phyloP scores from a whole-genome alignment of 1,140 invertebrate genomes.

The Drosophila subpulchrella region DNA sequence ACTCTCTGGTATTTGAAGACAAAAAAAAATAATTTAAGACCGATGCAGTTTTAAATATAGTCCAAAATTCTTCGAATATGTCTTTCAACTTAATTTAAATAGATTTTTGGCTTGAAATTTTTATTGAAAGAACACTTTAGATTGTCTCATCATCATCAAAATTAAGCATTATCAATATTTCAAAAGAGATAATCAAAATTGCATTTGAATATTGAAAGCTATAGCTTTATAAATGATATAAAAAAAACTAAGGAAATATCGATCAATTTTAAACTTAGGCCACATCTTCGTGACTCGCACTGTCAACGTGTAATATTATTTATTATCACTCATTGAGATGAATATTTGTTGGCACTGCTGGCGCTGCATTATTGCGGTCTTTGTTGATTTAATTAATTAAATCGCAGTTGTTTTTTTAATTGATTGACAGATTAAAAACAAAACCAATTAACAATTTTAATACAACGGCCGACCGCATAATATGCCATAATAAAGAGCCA shows the following conservation, averaged over 20 bases:
- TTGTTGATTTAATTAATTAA: slow-evolving; percentile 84
- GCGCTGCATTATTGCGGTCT: slow-evolving; percentile 78
- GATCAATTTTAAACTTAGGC: background rate
- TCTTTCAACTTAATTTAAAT: no score
- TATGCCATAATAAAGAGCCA: slow-evolving; percentile 76
- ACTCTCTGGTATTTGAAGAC: background rate
- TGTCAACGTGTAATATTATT: slow-evolving; percentile 49
- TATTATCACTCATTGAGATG: slow-evolving; percentile 60
- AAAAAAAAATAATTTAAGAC: no score
- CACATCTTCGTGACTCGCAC: slow-evolving; percentile 31
- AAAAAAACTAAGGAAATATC: no score
- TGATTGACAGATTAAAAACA: slow-evolving; percentile 84
- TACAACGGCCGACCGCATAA: slow-evolving; percentile 76
- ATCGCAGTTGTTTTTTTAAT: slow-evolving; percentile 84
- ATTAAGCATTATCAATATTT: no score
- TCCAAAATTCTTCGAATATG: no score
- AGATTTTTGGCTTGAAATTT: no score
- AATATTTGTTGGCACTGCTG: slow-evolving; percentile 45
- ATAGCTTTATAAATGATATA: no score
- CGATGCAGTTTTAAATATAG: no score
- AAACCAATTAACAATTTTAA: slow-evolving; percentile 84
- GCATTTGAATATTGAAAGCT: no score
- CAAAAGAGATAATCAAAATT: no score
- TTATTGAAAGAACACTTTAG: no score
- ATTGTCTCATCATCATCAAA: no score